phyloP scores from a whole-genome alignment of 2,888 invertebrate species.

The Pediacus dermestoides region DNA sequence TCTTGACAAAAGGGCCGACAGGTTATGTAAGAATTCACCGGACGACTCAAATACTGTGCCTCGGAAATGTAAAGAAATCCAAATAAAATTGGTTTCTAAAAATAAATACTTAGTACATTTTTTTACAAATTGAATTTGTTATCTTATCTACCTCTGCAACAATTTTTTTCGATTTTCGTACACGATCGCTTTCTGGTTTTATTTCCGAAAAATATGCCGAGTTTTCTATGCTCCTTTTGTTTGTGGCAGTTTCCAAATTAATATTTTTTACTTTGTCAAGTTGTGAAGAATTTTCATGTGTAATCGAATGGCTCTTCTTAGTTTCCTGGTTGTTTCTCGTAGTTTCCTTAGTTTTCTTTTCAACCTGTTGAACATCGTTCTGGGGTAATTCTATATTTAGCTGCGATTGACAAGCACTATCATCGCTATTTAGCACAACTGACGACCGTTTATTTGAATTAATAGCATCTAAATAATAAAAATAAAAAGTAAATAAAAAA shows the following conservation, averaged over 20 bases:
- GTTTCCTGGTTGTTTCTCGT: constrained; percentile 2
- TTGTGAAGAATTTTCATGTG: too few species aligned
- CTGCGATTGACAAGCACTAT: constrained; percentile 16
- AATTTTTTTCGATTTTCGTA: too few species aligned
- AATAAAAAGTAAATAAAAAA: neutral
- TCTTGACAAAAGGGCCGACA: constrained; percentile 53
- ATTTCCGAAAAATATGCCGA: constrained; percentile 7
- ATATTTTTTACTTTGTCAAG: too few species aligned
- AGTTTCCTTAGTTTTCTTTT: constrained; percentile 7
- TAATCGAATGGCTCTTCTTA: too few species aligned
- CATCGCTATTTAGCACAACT: constrained; percentile 27
- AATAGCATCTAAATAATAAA: constrained; percentile 34
- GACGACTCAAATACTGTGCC: constrained; percentile 47
- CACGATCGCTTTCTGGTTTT: too few species aligned
- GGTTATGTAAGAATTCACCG: constrained; percentile 48
- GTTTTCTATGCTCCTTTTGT: too few species aligned
- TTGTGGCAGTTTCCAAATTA: too few species aligned
- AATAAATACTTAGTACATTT: constrained; percentile 18
- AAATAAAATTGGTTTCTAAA: constrained; percentile 48
- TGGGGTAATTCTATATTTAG: constrained; percentile 1
- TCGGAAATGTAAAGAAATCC: constrained; percentile 53
- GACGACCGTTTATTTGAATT: constrained; percentile 30
- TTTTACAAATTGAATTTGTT: constrained; percentile 1
- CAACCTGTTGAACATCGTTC: constrained; percentile 2
- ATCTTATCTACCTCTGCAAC: neutral